phyloP scores from a whole-genome alignment of 2,113 vertebrate genomes.

The Psephotus haematonotus region DNA sequence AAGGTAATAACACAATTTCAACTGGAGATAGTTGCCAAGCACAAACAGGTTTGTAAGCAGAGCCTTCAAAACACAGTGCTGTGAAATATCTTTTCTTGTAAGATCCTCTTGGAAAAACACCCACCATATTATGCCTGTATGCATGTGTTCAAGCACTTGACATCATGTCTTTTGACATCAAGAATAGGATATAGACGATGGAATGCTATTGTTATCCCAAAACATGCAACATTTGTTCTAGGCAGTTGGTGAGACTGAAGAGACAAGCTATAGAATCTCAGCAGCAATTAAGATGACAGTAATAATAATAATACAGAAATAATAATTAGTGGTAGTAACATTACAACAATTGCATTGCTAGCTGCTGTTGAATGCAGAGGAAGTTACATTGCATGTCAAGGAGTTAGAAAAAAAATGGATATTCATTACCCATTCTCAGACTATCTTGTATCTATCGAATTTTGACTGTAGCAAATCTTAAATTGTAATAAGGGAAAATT shows the following conservation, averaged over 20 bases:
- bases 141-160: not conserved
- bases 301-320: conserved; percentile 1
- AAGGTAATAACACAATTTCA: conserved; percentile 71
- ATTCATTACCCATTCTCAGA: not conserved
- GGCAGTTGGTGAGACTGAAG: conserved; percentile 12
- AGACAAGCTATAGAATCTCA: not conserved
- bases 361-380: not conserved
- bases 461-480: not conserved
- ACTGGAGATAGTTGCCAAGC: conserved; percentile 55
- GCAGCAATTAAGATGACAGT: not conserved
- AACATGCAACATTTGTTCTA: not conserved
- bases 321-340: not conserved
- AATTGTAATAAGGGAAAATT: not conserved
- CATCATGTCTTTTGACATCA: not conserved
- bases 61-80: conserved; percentile 33
- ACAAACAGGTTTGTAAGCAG: conserved; percentile 37
- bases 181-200: not conserved
- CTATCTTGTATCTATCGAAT: not conserved
- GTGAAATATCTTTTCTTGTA: not conserved
- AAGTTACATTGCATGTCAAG: not conserved
- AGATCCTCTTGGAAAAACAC: not conserved
- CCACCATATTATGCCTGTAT: not conserved
- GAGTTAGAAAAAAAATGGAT: not conserved
- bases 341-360: not conserved
- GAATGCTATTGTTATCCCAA: conserved; percentile 10